Conservation (phyloP, 2,888 invertebrate species). For the Aromia moschata region DNA sequence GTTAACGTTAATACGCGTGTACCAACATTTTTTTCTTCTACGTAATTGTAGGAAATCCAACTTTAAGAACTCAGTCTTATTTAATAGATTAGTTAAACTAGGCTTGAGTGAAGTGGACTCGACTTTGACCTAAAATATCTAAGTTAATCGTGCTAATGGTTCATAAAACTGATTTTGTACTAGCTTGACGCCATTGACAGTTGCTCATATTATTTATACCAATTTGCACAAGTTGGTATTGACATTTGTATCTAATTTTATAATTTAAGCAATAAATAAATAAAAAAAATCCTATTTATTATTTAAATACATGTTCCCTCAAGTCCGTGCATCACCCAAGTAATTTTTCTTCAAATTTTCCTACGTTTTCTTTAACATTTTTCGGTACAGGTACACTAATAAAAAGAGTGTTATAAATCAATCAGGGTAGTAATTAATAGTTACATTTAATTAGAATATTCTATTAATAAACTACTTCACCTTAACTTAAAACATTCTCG, state of each 20-base stretch:
- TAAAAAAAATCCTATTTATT: no score
- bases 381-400: no score
- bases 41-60: conserved; percentile 33
- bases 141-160: conserved; percentile 36
- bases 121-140: conserved; percentile 6
- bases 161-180: conserved; percentile 23
- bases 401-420: no score
- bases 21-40: no score
- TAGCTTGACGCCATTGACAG: conserved; percentile 39
- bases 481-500: no score
- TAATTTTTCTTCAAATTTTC: no score
- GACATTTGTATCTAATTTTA: conserved; percentile 15
- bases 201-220: conserved; percentile 42
- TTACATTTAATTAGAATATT: no score
- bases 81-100: conserved; percentile 43
- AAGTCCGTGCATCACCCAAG: no score
- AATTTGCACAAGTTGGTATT: background rate
- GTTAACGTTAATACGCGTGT: background rate
- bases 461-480: no score
- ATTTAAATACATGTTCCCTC: no score
- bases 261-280: conserved; percentile 11
- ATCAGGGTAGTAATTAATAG: no score
- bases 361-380: no score
- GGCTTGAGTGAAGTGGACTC: conserved; percentile 37
- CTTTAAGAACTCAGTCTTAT: conserved; percentile 40